Percentiles rank a stretch among this genome's conserved stretches.
phyloP scores from a whole-genome alignment of 2,888 invertebrate genomes.

The Nomada goodeniana region DNA sequence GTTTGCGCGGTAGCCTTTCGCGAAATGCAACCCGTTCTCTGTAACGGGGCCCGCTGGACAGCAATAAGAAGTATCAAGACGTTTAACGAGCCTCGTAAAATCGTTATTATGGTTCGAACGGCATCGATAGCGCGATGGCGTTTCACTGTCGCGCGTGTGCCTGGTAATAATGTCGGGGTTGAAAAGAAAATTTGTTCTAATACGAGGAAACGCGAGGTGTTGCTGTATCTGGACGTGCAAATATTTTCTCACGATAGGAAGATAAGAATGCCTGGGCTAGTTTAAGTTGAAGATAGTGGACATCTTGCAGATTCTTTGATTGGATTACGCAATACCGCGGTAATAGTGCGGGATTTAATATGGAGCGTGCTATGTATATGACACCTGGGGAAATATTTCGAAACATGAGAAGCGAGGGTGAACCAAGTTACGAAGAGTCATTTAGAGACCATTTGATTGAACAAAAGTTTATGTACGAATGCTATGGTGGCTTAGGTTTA shows the following conservation, averaged over 20 bases:
- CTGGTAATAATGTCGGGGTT: constrained; percentile 28
- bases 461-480: no score
- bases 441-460: no score
- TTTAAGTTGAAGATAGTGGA: background rate
- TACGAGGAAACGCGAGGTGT: background rate
- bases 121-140: constrained; percentile 71
- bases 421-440: no score
- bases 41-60: constrained; percentile 33
- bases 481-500: no score
- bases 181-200: constrained; percentile 19
- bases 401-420: no score
- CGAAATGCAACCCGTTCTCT: background rate
- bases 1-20: constrained; percentile 8
- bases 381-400: no score
- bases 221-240: background rate
- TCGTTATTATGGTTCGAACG: constrained; percentile 69
- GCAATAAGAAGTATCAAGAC: constrained; percentile 71
- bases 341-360: no score
- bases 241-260: constrained; percentile 29
- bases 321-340: no score
- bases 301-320: background rate
- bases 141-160: constrained; percentile 65
- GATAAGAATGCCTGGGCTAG: constrained; percentile 5
- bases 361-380: no score
- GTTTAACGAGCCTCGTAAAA: constrained; percentile 78